phyloP scores from a whole-genome alignment of 1,140 invertebrate species.

The Zaprionus capensis region DNA sequence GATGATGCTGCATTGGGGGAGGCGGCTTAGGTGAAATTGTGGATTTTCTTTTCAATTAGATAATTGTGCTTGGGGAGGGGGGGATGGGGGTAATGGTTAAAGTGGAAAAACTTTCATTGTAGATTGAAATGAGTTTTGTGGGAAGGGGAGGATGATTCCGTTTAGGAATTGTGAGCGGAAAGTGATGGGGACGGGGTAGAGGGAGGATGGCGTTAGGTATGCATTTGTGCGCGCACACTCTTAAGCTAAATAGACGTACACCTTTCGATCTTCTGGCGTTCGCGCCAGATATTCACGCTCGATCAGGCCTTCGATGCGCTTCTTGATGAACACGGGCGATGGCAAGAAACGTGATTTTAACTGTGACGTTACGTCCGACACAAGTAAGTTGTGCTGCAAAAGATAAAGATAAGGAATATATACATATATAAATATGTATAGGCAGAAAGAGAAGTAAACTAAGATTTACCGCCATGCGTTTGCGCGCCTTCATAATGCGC shows the following conservation, averaged over 20 bases:
- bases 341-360: slow-evolving; percentile 98
- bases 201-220: background rate
- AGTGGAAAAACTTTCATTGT: slow-evolving; percentile 7
- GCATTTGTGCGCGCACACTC: slow-evolving; percentile 16
- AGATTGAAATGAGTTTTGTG: slow-evolving; percentile 27
- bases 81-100: background rate
- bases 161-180: background rate
- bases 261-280: slow-evolving; percentile 97
- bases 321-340: slow-evolving; percentile 99
- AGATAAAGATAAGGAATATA: slow-evolving; percentile 6
- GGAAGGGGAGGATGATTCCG: background rate
- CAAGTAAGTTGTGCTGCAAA: slow-evolving; percentile 94
- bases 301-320: slow-evolving; percentile 99
- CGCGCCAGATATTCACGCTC: slow-evolving; percentile 99
- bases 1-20: slow-evolving; percentile 18
- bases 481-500: slow-evolving; percentile 99
- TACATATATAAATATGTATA: background rate
- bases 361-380: slow-evolving; percentile 99
- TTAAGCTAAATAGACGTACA: slow-evolving; percentile 96
- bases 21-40: slow-evolving; percentile 14
- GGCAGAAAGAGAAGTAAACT: background rate
- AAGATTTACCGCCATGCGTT: slow-evolving; percentile 92
- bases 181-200: slow-evolving; percentile 2
- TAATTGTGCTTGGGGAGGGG: slow-evolving; percentile 16
- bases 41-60: slow-evolving; percentile 27